Base-by-base conservation (phyloP, 2,797 vertebrate species). In the Malurus leucopterus region DNA sequence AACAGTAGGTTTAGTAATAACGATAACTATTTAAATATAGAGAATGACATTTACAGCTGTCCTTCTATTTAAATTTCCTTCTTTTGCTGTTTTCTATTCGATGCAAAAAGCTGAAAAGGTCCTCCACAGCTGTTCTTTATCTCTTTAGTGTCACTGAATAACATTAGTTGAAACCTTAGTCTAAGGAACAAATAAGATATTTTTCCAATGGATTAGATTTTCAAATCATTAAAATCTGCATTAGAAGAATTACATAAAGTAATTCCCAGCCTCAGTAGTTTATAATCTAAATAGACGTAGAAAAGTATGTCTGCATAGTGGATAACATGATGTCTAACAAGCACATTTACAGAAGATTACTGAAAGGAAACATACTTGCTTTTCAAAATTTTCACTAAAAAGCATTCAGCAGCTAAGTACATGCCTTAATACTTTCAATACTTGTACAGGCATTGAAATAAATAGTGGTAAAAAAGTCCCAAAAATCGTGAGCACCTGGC, bases 61-160 rank as follows among this genome's bases (percentile, higher is more conserved):
- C 8, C 29, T 74, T 49, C n/a, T 58, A 26, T 68, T 83, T 51
- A 62, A 79, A 58, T 64, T 74, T 90, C 24, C 9, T 62, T 69
- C 21, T 86, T 26, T 61, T 49, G 8, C 61, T 67, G 13, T 40
- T 30, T 59, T 70, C n/a, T 63, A 19, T 10, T 70, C 0, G 0
- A 76, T 82, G 20, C 15, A 88, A 67, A 92, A 84, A 70, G 11
- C 27, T 74, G 58, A 46, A 78, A 61, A 88, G 77, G 4, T 58
- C 15, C 16, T 71, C 23, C 40, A 44, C 13, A 41, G 9, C 11
- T 73, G 4, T 3, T 84, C 74, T 68, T 81, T 40, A n/a, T 57
- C 24, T 73, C 22, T 70, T 75, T 36, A 58, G 13, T 82, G 53
- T 34, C 68, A 74, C 32, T 64, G 50, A 49, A 40, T 63, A 69